A percentile compares a stretch with the other conserved stretches of the same genome.
Conservation (phyloP, 2,888 invertebrate species). For the Chelonus formosanus region DNA sequence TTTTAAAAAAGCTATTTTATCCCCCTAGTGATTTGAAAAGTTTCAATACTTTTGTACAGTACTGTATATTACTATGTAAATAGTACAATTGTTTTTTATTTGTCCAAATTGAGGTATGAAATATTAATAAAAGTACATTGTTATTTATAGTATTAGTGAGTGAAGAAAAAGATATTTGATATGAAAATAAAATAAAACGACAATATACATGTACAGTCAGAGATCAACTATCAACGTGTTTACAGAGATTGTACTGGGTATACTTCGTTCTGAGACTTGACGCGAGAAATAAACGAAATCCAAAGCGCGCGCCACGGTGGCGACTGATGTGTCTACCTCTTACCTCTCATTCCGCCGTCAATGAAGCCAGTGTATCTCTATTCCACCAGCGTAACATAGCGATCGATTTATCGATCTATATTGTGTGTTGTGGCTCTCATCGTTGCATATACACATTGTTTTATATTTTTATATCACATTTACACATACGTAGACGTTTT, state of each 20-base stretch:
- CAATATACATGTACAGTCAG: not conserved
- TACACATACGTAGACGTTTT: no score
- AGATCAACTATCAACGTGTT: not conserved
- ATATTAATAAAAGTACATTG: no score
- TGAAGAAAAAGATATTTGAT: no score
- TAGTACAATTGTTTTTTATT: no score
- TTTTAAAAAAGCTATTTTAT: no score
- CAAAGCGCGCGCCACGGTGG: conserved; percentile 32
- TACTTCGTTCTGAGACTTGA: conserved; percentile 14
- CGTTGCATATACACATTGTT: not conserved
- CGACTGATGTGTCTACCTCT: conserved; percentile 25
- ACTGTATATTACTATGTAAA: no score
- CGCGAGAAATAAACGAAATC: conserved; percentile 29
- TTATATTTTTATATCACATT: not conserved
- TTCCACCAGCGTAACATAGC: conserved; percentile 10
- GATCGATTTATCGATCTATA: conserved; percentile 25
- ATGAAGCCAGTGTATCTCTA: conserved; percentile 13
- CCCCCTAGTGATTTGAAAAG: no score
- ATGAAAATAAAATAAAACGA: no score
- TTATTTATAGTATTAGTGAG: no score
- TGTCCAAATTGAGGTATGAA: no score
- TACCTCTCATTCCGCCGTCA: conserved; percentile 5
- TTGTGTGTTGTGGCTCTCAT: not conserved
- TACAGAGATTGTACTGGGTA: conserved; percentile 19
- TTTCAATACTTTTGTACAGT: no score